Conservation (phyloP, 1,140 invertebrate genomes). For the Popillia japonica region DNA sequence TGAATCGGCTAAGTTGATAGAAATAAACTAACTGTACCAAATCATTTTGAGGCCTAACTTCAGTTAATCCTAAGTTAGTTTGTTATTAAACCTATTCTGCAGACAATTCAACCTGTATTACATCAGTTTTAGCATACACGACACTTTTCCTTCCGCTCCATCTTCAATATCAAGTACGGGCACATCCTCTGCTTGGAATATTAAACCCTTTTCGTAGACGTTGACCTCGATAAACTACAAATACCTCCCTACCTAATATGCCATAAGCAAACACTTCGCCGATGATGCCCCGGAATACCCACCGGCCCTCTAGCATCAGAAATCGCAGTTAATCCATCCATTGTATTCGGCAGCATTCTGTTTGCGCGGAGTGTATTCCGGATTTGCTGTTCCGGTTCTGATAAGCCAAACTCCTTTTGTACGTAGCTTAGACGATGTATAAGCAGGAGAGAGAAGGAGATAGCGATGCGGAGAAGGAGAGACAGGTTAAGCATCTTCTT, state of each 20-base stretch:
- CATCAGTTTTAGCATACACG: too few species aligned
- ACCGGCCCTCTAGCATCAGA: not conserved
- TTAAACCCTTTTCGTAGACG: not conserved
- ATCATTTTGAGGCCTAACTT: too few species aligned
- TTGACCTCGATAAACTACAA: not conserved
- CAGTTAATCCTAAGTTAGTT: too few species aligned
- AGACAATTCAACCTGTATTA: too few species aligned
- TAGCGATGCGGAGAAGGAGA: not conserved
- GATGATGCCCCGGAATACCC: not conserved
- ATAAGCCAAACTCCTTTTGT: not conserved
- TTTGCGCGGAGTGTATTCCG: not conserved
- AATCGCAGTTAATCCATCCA: not conserved
- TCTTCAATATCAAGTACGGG: too few species aligned
- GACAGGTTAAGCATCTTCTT: conserved; percentile 10
- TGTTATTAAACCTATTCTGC: too few species aligned
- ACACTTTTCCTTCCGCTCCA: too few species aligned
- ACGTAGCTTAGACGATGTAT: not conserved
- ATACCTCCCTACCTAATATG: not conserved
- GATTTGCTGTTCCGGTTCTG: conserved; percentile 17
- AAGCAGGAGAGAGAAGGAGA: too few species aligned
- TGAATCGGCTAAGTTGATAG: too few species aligned
- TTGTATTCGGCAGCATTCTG: not conserved
- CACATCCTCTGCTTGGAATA: not conserved
- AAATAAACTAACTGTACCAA: too few species aligned
- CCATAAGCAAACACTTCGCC: not conserved